A percentile compares a stretch with the other conserved stretches of the same genome.
Evolutionary conservation across 2,797 vertebrate species (phyloP).

Genomic region (Streptopelia turtur): DNA sequence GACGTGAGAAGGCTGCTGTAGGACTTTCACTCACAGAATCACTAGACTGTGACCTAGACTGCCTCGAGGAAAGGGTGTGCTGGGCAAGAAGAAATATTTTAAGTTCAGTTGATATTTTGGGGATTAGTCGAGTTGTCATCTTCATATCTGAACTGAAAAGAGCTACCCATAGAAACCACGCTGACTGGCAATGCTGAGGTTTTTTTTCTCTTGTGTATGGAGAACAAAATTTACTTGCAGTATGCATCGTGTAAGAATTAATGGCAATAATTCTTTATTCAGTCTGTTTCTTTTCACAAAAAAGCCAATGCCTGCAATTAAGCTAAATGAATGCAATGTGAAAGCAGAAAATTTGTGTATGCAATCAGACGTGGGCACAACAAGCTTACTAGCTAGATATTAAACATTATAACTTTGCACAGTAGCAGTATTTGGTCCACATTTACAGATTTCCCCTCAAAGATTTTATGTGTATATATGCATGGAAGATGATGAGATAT

Average conservation of each 20-base stretch:
- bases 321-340: not conserved
- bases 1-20: not conserved
- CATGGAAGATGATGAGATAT: not conserved
- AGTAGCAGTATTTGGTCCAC: not conserved
- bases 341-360: constrained; percentile 25
- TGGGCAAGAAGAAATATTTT: not conserved
- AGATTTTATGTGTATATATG: not conserved
- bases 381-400: not conserved
- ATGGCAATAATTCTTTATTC: constrained; percentile 3
- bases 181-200: not conserved
- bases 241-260: not conserved
- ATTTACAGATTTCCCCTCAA: not conserved
- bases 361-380: constrained; percentile 10
- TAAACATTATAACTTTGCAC: not conserved
- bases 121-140: not conserved
- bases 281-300: not conserved
- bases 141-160: not conserved
- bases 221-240: constrained; percentile 1
- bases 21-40: not conserved
- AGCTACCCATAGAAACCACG: not conserved
- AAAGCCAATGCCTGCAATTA: not conserved
- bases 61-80: not conserved
- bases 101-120: not conserved
- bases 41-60: not conserved
- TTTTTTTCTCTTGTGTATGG: not conserved